phyloP scores from a whole-genome alignment of 2,113 vertebrate genomes.

The Eurystomus gularis region DNA sequence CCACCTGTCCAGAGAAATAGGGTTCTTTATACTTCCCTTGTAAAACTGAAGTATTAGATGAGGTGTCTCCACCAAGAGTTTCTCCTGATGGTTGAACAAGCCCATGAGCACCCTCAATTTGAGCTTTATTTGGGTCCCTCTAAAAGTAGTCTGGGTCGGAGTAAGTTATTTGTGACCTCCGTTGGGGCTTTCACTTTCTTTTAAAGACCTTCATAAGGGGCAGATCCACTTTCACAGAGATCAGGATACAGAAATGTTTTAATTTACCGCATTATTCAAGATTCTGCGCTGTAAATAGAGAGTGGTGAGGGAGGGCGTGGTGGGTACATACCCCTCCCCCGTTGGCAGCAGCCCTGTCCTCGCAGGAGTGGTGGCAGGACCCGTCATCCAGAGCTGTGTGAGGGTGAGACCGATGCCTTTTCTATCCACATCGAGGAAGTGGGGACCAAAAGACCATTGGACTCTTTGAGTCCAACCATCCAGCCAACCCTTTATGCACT shows the following conservation, averaged over 20 bases:
- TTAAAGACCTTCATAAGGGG: not conserved
- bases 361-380: not conserved
- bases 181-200: not conserved
- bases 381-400: accelerated
- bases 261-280: not conserved
- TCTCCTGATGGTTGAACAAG: not conserved
- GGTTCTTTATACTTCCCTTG: not conserved
- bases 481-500: too few species aligned
- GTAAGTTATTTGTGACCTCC: not conserved
- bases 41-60: not conserved
- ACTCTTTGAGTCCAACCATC: too few species aligned
- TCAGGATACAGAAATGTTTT: not conserved
- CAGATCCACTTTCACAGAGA: not conserved
- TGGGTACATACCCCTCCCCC: too few species aligned
- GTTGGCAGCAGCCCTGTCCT: too few species aligned
- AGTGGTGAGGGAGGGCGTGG: too few species aligned
- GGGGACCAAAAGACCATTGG: not conserved
- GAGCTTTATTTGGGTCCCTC: not conserved
- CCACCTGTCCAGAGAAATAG: not conserved
- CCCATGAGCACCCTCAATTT: too few species aligned
- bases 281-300: not conserved
- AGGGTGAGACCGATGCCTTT: too few species aligned
- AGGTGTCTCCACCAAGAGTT: not conserved
- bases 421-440: too few species aligned
- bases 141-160: too few species aligned